A percentile compares a stretch with the other conserved stretches of the same genome.
phyloP scores from a whole-genome alignment of 1,140 invertebrate genomes.

The Dysdera silvatica region DNA sequence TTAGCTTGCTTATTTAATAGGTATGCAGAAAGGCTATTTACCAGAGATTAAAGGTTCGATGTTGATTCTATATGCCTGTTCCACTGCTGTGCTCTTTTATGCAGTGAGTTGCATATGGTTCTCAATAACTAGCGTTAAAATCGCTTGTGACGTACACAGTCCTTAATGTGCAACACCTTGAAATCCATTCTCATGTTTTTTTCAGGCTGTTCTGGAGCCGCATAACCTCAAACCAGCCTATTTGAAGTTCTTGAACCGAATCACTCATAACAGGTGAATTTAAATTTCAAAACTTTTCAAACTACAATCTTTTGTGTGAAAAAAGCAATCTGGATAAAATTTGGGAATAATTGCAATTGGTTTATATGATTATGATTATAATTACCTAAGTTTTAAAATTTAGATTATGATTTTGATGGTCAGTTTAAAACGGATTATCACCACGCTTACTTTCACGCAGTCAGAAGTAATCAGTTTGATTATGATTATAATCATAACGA shows the following conservation, averaged over 20 bases:
- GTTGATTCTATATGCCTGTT: conserved; percentile 64
- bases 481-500: no score
- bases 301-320: no score
- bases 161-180: not conserved
- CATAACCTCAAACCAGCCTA: conserved; percentile 70
- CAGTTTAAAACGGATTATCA: no score
- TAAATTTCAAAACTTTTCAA: no score
- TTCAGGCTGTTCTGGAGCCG: conserved; percentile 62
- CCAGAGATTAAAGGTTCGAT: conserved; percentile 52
- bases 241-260: conserved; percentile 66
- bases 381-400: no score
- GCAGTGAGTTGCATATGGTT: conserved; percentile 39
- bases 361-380: no score
- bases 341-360: no score
- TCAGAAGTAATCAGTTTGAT: no score
- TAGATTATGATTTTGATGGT: no score
- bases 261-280: conserved; percentile 63
- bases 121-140: not conserved
- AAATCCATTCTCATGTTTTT: not conserved
- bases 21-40: conserved; percentile 23
- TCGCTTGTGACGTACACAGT: not conserved
- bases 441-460: no score
- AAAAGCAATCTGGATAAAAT: no score
- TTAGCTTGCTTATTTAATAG: conserved; percentile 23
- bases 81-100: conserved; percentile 71